These are phyloP conservation scores for Macropus fuliginosus DNA, from an alignment of 2,797 vertebrate species.

Conservation along the genomic window DNA sequence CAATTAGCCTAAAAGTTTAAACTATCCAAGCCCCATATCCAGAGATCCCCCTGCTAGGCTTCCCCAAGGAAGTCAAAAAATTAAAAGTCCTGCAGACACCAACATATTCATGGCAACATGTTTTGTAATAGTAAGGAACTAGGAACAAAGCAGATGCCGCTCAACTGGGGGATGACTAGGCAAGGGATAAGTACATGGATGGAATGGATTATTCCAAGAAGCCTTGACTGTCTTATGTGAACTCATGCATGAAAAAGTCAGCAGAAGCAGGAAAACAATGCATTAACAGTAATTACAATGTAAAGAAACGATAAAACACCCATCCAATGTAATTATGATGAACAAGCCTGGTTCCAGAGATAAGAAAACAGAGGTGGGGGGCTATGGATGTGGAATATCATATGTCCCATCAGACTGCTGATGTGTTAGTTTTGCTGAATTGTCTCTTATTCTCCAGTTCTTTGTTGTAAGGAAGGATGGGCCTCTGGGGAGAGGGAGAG, in stretches of 20 bases:
- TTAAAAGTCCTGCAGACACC: background rate
- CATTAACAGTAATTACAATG: background rate
- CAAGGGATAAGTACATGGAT: background rate
- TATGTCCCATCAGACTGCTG: background rate
- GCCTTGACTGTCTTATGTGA: background rate
- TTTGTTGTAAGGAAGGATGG: background rate
- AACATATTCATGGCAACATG: background rate
- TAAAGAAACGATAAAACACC: background rate
- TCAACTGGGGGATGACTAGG: too few species aligned
- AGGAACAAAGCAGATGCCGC: too few species aligned
- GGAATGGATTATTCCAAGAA: background rate
- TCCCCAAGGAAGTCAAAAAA: background rate
- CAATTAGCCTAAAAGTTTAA: background rate
- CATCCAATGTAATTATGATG: background rate
- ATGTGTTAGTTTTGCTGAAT: background rate
- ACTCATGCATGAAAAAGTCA: background rate
- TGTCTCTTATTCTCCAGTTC: background rate
- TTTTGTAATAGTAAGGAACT: background rate
- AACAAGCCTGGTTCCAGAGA: background rate
- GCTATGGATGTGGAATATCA: background rate
- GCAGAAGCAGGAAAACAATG: background rate
- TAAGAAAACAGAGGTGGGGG: background rate
- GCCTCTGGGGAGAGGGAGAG: background rate
- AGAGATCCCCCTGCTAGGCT: background rate
- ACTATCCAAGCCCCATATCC: background rate